Evolutionary conservation across 2,797 vertebrate genomes (phyloP).

Genomic region (Enteromius thamalakanensis): DNA sequence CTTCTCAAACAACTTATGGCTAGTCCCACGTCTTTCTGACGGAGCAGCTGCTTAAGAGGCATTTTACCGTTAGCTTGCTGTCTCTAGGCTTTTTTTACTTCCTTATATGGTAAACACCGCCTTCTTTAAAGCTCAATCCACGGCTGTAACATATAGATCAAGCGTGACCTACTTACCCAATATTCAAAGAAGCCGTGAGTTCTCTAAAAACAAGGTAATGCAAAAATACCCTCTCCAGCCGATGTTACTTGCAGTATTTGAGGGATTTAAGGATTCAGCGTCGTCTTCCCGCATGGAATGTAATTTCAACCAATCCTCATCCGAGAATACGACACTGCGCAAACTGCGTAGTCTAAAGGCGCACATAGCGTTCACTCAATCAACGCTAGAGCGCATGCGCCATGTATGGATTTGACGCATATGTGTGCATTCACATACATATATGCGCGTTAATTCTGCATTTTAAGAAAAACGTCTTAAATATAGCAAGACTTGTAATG

Average conservation of each 20-base stretch:
- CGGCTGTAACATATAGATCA: not conserved
- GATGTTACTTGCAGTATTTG: not conserved
- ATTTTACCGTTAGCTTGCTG: slow-evolving; percentile 14
- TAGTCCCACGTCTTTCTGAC: not conserved
- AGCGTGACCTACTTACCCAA: slow-evolving; percentile 48
- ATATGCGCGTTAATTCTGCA: not conserved
- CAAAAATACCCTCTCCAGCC: not conserved
- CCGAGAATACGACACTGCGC: slow-evolving; percentile 44
- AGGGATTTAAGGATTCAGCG: not conserved
- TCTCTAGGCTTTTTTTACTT: slow-evolving; percentile 35
- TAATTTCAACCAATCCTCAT: slow-evolving; percentile 8
- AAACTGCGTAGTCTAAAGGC: not conserved
- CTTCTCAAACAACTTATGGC: not conserved
- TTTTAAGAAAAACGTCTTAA: not conserved
- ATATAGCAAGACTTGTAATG: not conserved
- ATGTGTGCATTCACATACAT: too few species aligned
- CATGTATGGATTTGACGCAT: not conserved
- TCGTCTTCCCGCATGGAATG: not conserved
- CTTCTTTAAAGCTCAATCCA: not conserved
- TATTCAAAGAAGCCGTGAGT: not conserved
- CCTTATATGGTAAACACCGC: slow-evolving; percentile 68
- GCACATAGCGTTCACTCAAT: not conserved
- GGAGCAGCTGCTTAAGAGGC: slow-evolving; percentile 5
- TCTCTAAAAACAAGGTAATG: not conserved
- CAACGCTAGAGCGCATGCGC: slow-evolving; percentile 17